Percentiles rank a stretch among this genome's conserved stretches.
phyloP scores from a whole-genome alignment of 1,140 invertebrate species.

The Nixonia krombeini region DNA sequence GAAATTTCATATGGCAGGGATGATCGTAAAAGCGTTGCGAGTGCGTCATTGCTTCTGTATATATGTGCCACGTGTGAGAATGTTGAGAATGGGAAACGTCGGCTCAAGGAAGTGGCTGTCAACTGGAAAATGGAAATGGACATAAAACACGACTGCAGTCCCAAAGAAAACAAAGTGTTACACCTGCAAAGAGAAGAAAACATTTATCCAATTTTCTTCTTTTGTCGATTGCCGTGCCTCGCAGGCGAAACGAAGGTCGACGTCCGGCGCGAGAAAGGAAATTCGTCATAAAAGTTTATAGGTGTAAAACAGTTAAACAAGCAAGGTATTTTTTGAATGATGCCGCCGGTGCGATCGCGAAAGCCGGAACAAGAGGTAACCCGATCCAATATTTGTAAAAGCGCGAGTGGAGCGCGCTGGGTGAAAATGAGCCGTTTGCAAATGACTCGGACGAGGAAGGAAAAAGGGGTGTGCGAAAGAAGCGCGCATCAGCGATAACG shows the following conservation, averaged over 20 bases:
- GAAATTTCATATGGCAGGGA: conserved; percentile 23
- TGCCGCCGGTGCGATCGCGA: conserved; percentile 3
- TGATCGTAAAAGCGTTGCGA: conserved; percentile 62
- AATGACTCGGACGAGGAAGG: no score
- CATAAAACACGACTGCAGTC: conserved; percentile 21
- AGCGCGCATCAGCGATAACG: conserved; percentile 2
- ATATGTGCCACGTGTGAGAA: conserved; percentile 49
- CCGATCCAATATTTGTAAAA: no score
- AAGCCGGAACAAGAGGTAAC: no score
- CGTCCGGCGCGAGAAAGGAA: conserved; percentile 17
- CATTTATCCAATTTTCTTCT: neutral
- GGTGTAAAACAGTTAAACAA: conserved; percentile 27
- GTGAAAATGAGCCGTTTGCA: no score
- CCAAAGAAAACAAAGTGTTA: conserved; percentile 20
- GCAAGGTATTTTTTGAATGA: no score
- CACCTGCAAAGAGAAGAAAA: conserved; percentile 3
- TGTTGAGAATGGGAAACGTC: conserved; percentile 52
- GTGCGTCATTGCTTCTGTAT: conserved; percentile 49
- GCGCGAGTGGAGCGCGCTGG: no score
- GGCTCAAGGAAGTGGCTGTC: conserved; percentile 25
- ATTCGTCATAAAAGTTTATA: conserved; percentile 50
- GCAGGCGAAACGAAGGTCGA: neutral
- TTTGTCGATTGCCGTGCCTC: neutral
- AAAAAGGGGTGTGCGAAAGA: neutral
- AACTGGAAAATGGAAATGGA: conserved; percentile 31